These are phyloP conservation scores for Seira musarum DNA, from an alignment of 2,888 invertebrate genomes.

Conservation along the genomic window DNA sequence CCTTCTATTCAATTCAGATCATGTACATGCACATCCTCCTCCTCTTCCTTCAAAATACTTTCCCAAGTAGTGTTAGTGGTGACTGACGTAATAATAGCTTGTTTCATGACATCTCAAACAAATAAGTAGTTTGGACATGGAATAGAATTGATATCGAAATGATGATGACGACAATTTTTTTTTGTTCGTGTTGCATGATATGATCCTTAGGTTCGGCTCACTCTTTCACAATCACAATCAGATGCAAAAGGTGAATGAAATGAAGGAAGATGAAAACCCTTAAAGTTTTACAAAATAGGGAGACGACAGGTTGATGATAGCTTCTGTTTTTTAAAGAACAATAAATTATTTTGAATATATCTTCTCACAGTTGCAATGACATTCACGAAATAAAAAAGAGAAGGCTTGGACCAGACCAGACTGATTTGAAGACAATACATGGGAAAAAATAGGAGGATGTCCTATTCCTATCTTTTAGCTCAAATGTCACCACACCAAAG, in stretches of 20 bases:
- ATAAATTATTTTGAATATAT: slow-evolving; percentile 45
- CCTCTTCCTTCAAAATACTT: slow-evolving; percentile 6
- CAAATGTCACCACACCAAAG: slow-evolving; percentile 50
- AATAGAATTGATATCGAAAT: slow-evolving; percentile 11
- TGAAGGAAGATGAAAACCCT: no score
- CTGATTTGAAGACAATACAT: no score
- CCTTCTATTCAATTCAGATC: no score
- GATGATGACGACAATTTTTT: slow-evolving; percentile 45
- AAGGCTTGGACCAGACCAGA: no score
- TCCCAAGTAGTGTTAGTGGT: no score
- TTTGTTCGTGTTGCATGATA: slow-evolving; percentile 45
- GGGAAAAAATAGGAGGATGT: slow-evolving; percentile 45
- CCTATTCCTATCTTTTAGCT: slow-evolving; percentile 32
- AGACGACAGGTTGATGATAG: slow-evolving; percentile 59
- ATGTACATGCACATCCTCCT: not conserved
- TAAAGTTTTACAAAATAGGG: no score
- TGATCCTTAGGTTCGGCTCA: no score
- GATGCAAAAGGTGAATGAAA: no score
- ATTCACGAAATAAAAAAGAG: no score
- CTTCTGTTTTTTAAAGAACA: slow-evolving; percentile 43
- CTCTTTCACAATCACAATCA: no score
- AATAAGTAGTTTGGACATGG: slow-evolving; percentile 61
- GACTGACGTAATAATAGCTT: slow-evolving; percentile 69
- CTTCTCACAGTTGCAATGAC: no score
- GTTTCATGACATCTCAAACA: slow-evolving; percentile 68